Conservation (phyloP, 1,140 invertebrate genomes). For the Euwallacea fornicatus region DNA sequence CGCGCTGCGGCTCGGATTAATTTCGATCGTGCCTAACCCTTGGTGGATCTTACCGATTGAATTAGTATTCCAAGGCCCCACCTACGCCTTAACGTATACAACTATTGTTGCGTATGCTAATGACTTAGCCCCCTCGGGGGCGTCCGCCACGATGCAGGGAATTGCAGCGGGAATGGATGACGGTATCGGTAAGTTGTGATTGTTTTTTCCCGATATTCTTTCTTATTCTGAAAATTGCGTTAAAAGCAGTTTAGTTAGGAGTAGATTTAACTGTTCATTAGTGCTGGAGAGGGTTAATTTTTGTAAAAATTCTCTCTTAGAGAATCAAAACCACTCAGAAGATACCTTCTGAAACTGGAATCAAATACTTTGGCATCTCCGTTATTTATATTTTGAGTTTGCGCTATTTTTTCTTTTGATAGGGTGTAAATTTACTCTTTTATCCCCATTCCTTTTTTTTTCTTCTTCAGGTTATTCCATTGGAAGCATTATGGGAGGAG, state of each 20-base stretch:
- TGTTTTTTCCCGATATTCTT: too few relatives aligned
- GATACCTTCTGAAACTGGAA: too few relatives aligned
- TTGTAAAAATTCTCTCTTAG: too few relatives aligned
- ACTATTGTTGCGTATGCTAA: slow-evolving; percentile 78
- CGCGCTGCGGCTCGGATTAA: slow-evolving; percentile 65
- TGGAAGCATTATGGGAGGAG: slow-evolving; percentile 64
- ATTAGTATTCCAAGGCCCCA: slow-evolving; percentile 73
- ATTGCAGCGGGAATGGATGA: slow-evolving; percentile 82
- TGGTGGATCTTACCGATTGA: slow-evolving; percentile 75
- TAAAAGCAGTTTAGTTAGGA: too few relatives aligned
- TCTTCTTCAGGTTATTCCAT: slow-evolving; percentile 59
- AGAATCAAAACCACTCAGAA: too few relatives aligned
- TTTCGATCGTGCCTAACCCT: slow-evolving; percentile 69
- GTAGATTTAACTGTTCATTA: too few relatives aligned
- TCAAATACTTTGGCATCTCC: too few relatives aligned
- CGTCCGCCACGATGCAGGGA: slow-evolving; percentile 80
- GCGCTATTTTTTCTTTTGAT: neutral
- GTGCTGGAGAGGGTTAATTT: too few relatives aligned
- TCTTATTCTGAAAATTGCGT: too few relatives aligned
- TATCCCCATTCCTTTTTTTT: neutral
- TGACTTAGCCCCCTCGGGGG: slow-evolving; percentile 70
- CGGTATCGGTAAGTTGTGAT: slow-evolving; percentile 63
- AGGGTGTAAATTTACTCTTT: too few relatives aligned
- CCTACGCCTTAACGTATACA: slow-evolving; percentile 77
- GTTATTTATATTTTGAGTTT: neutral